Base-by-base conservation (phyloP, 2,113 vertebrate genomes). In the Gobius niger region DNA sequence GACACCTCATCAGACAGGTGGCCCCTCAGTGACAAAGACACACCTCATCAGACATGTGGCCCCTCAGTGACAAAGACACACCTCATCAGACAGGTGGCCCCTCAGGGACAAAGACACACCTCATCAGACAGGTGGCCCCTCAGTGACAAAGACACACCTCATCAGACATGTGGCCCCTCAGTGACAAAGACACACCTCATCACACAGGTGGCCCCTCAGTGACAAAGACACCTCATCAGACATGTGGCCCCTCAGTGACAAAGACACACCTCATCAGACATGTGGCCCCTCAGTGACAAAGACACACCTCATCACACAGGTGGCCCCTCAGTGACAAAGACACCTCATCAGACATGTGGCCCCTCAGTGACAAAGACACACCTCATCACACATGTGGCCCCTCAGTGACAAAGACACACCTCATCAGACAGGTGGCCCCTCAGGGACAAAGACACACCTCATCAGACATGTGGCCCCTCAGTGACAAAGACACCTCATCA, bases 141-240 rank as follows among this genome's bases (percentile, higher is more conserved):
- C n/a, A n/a, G n/a, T n/a, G n/a, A n/a, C n/a, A n/a, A n/a, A n/a
- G n/a, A n/a, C n/a, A n/a, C n/a, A n/a, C 73, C 74, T 72, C 78
- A 90, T 72, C 80, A 59, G 62, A 72, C 10, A 72, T 6, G 63
- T 4, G 67, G 68, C 71, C 77, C 65, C n/a, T n/a, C n/a, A n/a
- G n/a, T n/a, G n/a, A n/a, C n/a, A n/a, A n/a, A n/a, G n/a, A n/a
- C n/a, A n/a, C n/a, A n/a, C 73, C 74, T 72, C 78, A 90, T 72
- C 80, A 59, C 59, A 72, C 10, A 72, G 5, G 63, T 4, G 67
- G 68, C 71, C 77, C 65, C n/a, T n/a, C n/a, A n/a, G n/a, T n/a
- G n/a, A n/a, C n/a, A n/a, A n/a, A n/a, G n/a, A n/a, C n/a, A n/a
- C 73, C 74, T 72, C 78, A 90, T 72, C 80, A 59, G 62, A 72